These are phyloP conservation scores for Eledona agricola DNA, from an alignment of 2,888 invertebrate genomes.

Conservation along the genomic window DNA sequence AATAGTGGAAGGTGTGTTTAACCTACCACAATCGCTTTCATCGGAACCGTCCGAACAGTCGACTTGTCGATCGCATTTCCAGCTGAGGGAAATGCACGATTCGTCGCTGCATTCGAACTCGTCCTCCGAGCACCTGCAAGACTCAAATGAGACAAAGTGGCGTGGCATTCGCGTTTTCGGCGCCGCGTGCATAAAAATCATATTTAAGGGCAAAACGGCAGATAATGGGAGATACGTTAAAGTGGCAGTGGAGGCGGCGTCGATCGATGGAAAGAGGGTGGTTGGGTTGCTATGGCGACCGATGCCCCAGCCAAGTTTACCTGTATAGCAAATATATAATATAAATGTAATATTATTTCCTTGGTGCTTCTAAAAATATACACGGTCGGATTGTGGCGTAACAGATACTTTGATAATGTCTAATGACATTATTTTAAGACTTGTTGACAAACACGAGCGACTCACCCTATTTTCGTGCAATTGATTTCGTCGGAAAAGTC, in stretches of 20 bases:
- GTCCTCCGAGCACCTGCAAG: constrained; percentile 72
- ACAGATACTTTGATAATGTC: constrained; percentile 5
- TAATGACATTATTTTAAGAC: constrained; percentile 2
- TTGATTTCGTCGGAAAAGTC: constrained; percentile 81
- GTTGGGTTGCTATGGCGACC: constrained; percentile 37
- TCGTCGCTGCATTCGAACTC: constrained; percentile 80
- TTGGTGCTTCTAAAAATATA: constrained; percentile 16
- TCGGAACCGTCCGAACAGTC: constrained; percentile 82
- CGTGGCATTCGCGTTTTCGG: not conserved
- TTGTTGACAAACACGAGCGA: constrained; percentile 39
- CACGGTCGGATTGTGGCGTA: constrained; percentile 1
- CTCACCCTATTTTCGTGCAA: constrained; percentile 75
- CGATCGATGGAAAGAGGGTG: constrained; percentile 40
- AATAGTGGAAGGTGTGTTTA: not conserved
- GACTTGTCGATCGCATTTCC: constrained; percentile 78
- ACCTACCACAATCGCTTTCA: constrained; percentile 75
- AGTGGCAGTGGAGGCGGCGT: constrained; percentile 31
- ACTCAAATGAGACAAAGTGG: not conserved
- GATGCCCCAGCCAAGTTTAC: constrained; percentile 37
- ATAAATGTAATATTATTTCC: constrained; percentile 26
- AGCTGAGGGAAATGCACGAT: constrained; percentile 76
- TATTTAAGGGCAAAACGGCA: constrained; percentile 23
- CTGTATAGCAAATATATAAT: constrained; percentile 31
- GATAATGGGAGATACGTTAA: constrained; percentile 33
- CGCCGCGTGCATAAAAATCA: constrained; percentile 25